A percentile compares a stretch with the other conserved stretches of the same genome.
Evolutionary conservation across 2,113 vertebrate species (phyloP).

Genomic region (Conger conger): DNA sequence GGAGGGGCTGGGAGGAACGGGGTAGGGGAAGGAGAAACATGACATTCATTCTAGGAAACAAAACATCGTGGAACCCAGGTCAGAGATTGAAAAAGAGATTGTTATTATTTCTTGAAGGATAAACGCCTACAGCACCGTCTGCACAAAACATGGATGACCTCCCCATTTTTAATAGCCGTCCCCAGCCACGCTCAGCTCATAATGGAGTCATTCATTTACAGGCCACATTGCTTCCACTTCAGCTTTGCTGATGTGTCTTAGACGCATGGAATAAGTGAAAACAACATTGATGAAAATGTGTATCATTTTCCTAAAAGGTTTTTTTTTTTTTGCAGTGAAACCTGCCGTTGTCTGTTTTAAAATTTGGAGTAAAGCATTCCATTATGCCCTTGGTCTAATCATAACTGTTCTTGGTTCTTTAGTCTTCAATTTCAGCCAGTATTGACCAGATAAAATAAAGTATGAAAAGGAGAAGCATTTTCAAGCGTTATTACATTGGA

Average conservation of each 20-base stretch:
- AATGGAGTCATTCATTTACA: no score
- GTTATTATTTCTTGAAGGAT: no score
- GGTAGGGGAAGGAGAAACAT: neutral
- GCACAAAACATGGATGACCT: no score
- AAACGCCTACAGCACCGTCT: no score
- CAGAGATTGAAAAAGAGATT: no score
- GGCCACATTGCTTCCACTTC: no score
- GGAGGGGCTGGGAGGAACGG: neutral
- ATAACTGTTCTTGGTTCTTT: neutral
- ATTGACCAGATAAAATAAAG: neutral
- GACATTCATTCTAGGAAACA: no score
- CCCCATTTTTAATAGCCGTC: no score
- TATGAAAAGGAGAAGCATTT: neutral
- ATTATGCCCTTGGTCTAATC: neutral
- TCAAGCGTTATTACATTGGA: neutral
- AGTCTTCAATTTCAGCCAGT: neutral
- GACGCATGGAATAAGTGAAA: neutral
- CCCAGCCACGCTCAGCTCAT: no score
- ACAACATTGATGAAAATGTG: neutral
- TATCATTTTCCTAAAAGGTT: neutral
- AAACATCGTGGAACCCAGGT: no score
- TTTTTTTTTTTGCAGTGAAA: neutral
- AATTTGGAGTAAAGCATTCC: neutral
- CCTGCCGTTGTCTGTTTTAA: neutral
- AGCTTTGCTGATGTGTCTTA: no score